Base-by-base conservation (phyloP, 2,888 invertebrate species). In the Caenorhabditis drosophilae region DNA sequence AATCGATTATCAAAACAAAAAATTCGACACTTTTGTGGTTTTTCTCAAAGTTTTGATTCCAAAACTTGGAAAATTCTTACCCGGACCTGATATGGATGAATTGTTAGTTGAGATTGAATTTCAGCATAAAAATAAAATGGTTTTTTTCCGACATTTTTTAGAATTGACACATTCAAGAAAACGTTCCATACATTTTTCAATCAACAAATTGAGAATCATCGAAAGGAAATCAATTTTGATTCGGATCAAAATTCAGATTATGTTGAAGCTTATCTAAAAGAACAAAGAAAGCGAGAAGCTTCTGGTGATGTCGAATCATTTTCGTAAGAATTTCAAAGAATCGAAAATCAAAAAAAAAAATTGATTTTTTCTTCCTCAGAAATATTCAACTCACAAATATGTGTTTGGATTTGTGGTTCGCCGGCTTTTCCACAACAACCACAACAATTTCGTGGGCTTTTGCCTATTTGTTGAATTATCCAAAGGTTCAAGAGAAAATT, bases 401-500 rank as follows among this genome's bases (percentile, higher is more conserved):
- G 44, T 60, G 55, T 20, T 26, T 66, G 23, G 66, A 66, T 36
- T 11, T 66, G 2, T 66, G 66, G 66, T 12, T 56, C 15, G 66
- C 66, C 11, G 66, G 66, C 7, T 16, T 59, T 15, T n/a, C 25
- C 0, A 61, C 67, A 2, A 58, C 58, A 7, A 58, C 58, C 1
- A 22, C 41, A 2, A 67, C 60, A 1, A 31, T 67, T 0, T 40
- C 52, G 18, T 67, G 67, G 67, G 26, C 45, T 0, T 26, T 67
- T 23, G 49, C 47, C 18, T 67, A 55, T 22, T n/a, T 52, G 6
- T 16, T 62, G 18, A 57, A 67, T 38, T 18, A 63, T 16, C 58
- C 58, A 12, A 52, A 40, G n/a, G 54, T 58, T 23, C 56, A 72
- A 51, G 51, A 66, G n/a, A 73, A 75, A 25, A 40, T 75, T 11